Base-by-base conservation (phyloP, 2,113 vertebrate species). In the Lamprologus speciosus region DNA sequence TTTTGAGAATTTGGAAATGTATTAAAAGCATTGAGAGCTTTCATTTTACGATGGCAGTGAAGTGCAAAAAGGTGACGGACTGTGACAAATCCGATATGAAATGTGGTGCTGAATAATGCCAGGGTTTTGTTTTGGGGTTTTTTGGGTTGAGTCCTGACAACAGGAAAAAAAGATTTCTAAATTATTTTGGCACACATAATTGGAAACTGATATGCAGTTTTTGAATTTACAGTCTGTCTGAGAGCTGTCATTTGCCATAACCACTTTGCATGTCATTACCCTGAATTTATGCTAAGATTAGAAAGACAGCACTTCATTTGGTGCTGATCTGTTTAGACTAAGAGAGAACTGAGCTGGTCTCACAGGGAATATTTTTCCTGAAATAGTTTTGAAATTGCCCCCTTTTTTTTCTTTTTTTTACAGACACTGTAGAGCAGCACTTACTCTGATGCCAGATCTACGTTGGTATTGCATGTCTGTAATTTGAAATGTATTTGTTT, bases 321-420 rank as follows among this genome's bases (percentile, higher is more conserved):
- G 10, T 51, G 45, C 45, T 78, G 45, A 78, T 51, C 45, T 78
- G 45, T 78, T 78, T 78, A 51, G 73, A 78, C 73, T 78, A 33
- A 9, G 26, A 51, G 45, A 78, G 17, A 78, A 31, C 73, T 33
- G 73, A 78, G 45, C 17, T 78, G 73, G 26, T 51, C 17, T 78
- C 73, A 51, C 45, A 33, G 45, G 73, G 73, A 78, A 78, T 51
- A 78, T 78, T 78, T 78, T 78, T 51, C 73, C 10, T 51, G 45
- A 78, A 78, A 51, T 78, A 13, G 73, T 51, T 78, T 51, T 78
- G 26, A 51, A 78, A 78, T 78, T 78, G 45, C 26, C 45, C 17
- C 57, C 2, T 0, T 4, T 19, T 17, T 3, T 8, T 10, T 1
- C 1, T 3, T 4, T 3, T 5, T 73, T 45, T 26, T 8, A 2